Conservation (phyloP, 2,888 invertebrate species). For the Polymixis flavicincta region DNA sequence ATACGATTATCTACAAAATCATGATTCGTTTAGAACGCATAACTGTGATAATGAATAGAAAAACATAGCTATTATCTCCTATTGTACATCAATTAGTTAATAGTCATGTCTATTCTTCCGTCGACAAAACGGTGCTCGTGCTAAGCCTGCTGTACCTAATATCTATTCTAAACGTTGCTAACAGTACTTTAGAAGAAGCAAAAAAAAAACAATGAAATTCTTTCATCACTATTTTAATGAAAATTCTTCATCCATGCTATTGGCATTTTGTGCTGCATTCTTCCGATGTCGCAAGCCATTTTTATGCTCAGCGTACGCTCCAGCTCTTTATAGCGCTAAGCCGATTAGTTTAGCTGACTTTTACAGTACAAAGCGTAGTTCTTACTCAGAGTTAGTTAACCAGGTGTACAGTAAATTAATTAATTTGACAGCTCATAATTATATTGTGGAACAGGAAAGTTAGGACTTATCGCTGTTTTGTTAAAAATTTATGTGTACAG, state of each 20-base stretch:
- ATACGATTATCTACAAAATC: too few relatives aligned
- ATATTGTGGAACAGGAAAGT: conserved; percentile 2
- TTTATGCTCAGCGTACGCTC: conserved; percentile 12
- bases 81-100: too few relatives aligned
- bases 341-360: conserved; percentile 32
- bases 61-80: too few relatives aligned
- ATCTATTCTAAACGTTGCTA: background rate
- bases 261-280: conserved; percentile 10
- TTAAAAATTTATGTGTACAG: conserved; percentile 11
- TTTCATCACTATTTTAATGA: conserved; percentile 20
- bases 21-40: too few relatives aligned
- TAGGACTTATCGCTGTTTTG: background rate
- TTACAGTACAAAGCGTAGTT: conserved; percentile 24
- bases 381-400: conserved; percentile 6
- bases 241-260: conserved; percentile 17
- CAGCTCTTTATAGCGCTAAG: conserved; percentile 15
- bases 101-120: too few relatives aligned
- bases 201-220: background rate
- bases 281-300: conserved; percentile 15
- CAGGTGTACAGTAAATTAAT: conserved; percentile 26
- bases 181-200: background rate
- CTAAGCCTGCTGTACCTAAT: background rate
- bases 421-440: conserved; percentile 4
- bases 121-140: too few relatives aligned
- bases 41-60: too few relatives aligned